phyloP scores from a whole-genome alignment of 2,888 invertebrate species.

The Leucania comma region DNA sequence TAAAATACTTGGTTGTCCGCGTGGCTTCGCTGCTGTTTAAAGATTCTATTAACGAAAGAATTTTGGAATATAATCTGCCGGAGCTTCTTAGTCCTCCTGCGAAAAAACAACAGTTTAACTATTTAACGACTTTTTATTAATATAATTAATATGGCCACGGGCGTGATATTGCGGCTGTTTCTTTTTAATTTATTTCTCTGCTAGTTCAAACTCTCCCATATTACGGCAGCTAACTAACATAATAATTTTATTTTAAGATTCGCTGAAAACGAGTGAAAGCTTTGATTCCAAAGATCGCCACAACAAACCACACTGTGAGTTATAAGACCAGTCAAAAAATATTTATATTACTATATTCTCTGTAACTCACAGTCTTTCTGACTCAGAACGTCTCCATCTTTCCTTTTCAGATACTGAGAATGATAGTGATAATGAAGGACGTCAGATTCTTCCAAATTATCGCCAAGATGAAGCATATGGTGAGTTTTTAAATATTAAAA shows the following conservation, averaged over 20 bases:
- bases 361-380: not conserved
- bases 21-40: not conserved
- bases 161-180: not conserved
- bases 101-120: not conserved
- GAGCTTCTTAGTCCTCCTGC: not conserved
- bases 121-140: too few relatives aligned
- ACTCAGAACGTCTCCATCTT: too few relatives aligned
- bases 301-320: constrained; percentile 35
- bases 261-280: constrained; percentile 1
- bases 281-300: constrained; percentile 6
- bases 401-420: constrained; percentile 19
- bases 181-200: not conserved
- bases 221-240: not conserved
- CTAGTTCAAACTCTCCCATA: not conserved
- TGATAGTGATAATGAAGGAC: not conserved
- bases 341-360: not conserved
- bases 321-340: not conserved
- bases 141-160: not conserved
- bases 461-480: constrained; percentile 51
- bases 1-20: not conserved
- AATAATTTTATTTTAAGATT: constrained; percentile 12
- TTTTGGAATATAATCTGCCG: not conserved
- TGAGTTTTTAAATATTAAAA: constrained; percentile 16
- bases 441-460: constrained; percentile 10
- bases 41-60: not conserved